Conservation (phyloP, 2,113 vertebrate genomes). For the Macquaria australasica region DNA sequence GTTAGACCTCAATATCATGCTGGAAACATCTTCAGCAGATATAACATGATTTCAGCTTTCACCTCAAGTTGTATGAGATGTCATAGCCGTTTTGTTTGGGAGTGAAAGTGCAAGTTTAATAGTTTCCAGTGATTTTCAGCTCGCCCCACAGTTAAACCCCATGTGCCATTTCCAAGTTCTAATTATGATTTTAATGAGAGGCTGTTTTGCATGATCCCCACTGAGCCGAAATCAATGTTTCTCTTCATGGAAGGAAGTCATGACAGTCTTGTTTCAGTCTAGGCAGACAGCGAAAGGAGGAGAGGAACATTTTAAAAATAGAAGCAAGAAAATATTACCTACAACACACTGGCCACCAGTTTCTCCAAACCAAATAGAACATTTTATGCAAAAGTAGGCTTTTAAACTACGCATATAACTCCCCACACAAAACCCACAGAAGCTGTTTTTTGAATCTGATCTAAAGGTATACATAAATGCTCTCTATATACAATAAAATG, state of each 20-base stretch:
- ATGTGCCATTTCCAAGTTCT: constrained; percentile 49
- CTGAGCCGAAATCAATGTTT: constrained; percentile 62
- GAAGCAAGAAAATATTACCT: neutral
- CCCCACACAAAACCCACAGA: neutral
- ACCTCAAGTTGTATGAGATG: neutral
- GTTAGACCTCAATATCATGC: neutral
- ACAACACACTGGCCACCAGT: neutral
- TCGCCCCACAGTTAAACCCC: constrained; percentile 44
- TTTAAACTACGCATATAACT: neutral
- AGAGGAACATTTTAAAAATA: neutral
- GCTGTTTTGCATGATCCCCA: constrained; percentile 63
- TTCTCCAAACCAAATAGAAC: neutral
- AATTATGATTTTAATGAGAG: constrained; percentile 69
- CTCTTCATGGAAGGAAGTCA: constrained; percentile 46
- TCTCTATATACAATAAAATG: neutral
- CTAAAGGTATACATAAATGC: neutral
- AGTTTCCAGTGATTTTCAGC: constrained; percentile 42
- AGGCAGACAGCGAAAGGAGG: neutral
- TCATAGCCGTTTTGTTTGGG: neutral
- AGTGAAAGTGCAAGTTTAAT: constrained; percentile 42
- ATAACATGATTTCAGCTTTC: neutral
- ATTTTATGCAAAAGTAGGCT: neutral
- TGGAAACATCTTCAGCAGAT: neutral
- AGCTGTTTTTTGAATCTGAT: neutral
- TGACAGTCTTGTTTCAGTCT: constrained; percentile 28